Percentiles rank a stretch among this genome's conserved stretches.
Conservation (phyloP, 2,113 vertebrate genomes). For the Xerus inauris region DNA sequence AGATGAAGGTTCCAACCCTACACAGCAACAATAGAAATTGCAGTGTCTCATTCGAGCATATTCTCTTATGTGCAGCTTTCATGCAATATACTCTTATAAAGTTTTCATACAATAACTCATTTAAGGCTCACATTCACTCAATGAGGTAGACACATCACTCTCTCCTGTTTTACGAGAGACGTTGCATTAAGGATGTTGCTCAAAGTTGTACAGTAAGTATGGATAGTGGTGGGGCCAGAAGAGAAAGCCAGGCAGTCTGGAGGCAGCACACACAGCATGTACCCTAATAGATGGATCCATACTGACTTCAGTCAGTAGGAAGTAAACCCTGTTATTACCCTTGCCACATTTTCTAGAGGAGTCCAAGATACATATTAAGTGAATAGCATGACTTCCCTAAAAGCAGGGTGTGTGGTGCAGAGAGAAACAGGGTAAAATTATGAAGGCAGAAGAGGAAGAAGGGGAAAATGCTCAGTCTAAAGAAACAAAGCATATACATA, state of each 20-base stretch:
- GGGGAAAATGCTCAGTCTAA: background rate
- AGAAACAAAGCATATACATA: background rate
- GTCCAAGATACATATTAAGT: background rate
- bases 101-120: background rate
- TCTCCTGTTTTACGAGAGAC: background rate
- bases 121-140: background rate
- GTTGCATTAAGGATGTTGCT: background rate
- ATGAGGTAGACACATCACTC: background rate
- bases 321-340: background rate
- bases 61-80: background rate
- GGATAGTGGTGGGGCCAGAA: no score
- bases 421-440: background rate
- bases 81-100: background rate
- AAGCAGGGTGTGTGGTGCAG: background rate
- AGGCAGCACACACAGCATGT: rapidly evolving
- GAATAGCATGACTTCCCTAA: background rate
- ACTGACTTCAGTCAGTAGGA: rapidly evolving
- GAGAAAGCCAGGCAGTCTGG: background rate
- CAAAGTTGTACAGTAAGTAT: background rate
- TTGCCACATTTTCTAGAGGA: background rate
- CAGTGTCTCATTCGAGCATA: background rate
- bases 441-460: background rate
- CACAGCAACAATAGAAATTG: background rate
- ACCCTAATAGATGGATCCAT: background rate
- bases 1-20: rapidly evolving